phyloP scores from a whole-genome alignment of 2,888 invertebrate species.

The Anoplius nigerrimus region DNA sequence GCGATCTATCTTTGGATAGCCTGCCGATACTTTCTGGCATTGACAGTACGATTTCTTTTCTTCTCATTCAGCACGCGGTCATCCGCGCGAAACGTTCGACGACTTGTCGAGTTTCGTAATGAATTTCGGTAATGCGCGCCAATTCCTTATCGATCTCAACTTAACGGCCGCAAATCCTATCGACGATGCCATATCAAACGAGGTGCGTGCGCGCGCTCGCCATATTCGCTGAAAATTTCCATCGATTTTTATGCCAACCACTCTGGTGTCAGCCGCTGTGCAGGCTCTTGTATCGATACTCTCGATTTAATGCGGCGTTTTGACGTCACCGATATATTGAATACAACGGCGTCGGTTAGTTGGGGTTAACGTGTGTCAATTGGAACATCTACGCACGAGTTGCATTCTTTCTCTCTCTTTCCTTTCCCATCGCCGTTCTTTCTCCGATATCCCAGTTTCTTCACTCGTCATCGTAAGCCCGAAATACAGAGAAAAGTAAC shows the following conservation, averaged over 20 bases:
- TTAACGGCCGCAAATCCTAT: too few relatives aligned
- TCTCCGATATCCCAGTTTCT: neutral
- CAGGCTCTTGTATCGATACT: too few relatives aligned
- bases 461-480: neutral
- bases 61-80: slow-evolving; percentile 22
- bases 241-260: too few relatives aligned
- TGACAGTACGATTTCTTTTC: slow-evolving; percentile 59
- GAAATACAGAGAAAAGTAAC: too few relatives aligned
- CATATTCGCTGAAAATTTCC: too few relatives aligned
- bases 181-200: too few relatives aligned
- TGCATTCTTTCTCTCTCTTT: slow-evolving; percentile 13
- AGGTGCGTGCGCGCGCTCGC: too few relatives aligned
- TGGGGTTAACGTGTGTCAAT: slow-evolving; percentile 67
- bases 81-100: neutral
- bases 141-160: too few relatives aligned
- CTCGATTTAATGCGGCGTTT: slow-evolving; percentile 54
- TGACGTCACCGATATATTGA: slow-evolving; percentile 72
- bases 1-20: slow-evolving; percentile 67
- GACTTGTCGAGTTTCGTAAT: slow-evolving; percentile 27
- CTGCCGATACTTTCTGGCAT: slow-evolving; percentile 68
- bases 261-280: too few relatives aligned
- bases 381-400: slow-evolving; percentile 59
- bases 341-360: slow-evolving; percentile 60
- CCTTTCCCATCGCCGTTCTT: slow-evolving; percentile 24
- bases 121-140: slow-evolving; percentile 17